Evolutionary conservation across 1,140 invertebrate species (phyloP), one percentile per base, ranked within the genome.

Genomic region (Hyles vespertilio): DNA sequence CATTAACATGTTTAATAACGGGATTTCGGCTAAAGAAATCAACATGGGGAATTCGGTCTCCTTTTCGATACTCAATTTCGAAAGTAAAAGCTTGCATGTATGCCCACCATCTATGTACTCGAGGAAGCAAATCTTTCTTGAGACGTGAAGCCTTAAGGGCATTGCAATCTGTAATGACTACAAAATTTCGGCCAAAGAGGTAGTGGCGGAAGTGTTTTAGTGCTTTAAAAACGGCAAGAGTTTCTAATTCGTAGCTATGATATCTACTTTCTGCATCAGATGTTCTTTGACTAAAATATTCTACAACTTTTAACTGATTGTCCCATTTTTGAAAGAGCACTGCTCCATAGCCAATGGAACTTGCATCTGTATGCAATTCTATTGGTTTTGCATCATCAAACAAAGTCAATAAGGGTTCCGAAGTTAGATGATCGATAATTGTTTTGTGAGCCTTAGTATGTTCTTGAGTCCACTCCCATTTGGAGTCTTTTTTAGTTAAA

Each of bases 271-370:
- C 78, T 5, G 69, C 56, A 8, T 77, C 62, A 6, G 58, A 60
- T 5, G 79, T 81, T 40, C 59, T 65, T 66, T 91, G 90, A 78
- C 71, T 84, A 78, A 70, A 76, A 59, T 70, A 72, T 63, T 82
- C 75, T 55, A 84, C 61, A 60, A 80, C 78, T 88, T 84, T 92
- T 65, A 91, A 81, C 55, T 74, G 64, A 58, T 79, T 72, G 46
- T 81, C 68, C 0, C 68, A 51, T 59, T 67, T 76, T 66, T 89
- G 83, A 5, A 81, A 60, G 7, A 87, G 22, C 0, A 83, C 59
- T 5, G 77, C 77, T 9, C 76, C 75, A 56, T 73, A 82, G 9
- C 69, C 70, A n/a, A 64, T 44, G 11, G 51, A 49, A 50, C 72
- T 80, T 2, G 72, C 79, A 68, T 81, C 81, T 1, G 76, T 84